These are phyloP conservation scores for Leguminivora glycinivorella DNA, from an alignment of 1,140 invertebrate genomes.

Conservation along the genomic window DNA sequence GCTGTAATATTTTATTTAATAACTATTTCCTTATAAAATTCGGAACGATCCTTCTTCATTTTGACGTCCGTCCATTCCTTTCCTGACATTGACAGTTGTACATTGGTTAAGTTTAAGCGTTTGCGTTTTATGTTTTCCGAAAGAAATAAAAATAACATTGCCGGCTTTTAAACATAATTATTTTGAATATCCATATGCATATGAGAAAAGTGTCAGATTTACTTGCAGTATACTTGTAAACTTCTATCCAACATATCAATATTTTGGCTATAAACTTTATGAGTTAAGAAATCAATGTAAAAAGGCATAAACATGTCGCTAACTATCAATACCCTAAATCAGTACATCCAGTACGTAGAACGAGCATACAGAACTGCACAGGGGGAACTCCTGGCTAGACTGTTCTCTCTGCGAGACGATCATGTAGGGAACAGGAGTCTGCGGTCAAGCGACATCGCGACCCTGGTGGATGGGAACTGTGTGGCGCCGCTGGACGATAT, in stretches of 20 bases:
- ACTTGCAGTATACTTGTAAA: not conserved
- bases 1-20: no score
- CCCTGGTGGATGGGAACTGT: constrained; percentile 85
- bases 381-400: constrained; percentile 80
- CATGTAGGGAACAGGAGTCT: constrained; percentile 86
- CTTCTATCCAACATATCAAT: not conserved
- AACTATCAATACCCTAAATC: constrained; percentile 75
- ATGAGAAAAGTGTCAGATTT: not conserved
- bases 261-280: not conserved
- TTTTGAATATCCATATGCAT: not conserved
- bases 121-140: no score
- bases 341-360: constrained; percentile 77
- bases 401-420: constrained; percentile 88
- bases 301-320: constrained; percentile 41
- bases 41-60: not conserved
- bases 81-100: not conserved
- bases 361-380: constrained; percentile 79
- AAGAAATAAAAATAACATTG: not conserved
- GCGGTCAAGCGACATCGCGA: constrained; percentile 84
- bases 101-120: not conserved
- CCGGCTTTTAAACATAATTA: not conserved
- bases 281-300: not conserved
- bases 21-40: not conserved
- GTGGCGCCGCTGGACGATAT: constrained; percentile 89
- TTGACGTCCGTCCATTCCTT: not conserved